Conservation (phyloP, 2,888 invertebrate genomes). For the Lasioglossum calceatum region DNA sequence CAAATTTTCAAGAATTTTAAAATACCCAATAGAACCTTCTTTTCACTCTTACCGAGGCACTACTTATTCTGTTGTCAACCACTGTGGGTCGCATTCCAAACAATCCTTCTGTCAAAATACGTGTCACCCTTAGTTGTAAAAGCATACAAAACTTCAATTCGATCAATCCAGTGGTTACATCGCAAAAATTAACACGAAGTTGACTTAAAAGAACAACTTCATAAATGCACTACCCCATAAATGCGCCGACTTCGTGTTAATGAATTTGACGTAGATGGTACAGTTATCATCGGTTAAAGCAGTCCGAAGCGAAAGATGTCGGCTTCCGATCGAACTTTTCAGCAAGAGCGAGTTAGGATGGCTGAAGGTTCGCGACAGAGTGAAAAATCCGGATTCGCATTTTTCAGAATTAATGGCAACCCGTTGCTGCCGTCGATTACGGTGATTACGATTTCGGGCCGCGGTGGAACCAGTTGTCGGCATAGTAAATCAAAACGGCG, state of each 20-base stretch:
- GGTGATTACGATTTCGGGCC: conserved; percentile 13
- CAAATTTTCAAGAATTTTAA: neutral
- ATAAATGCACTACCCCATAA: no score
- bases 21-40: neutral
- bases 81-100: no score
- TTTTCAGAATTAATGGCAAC: conserved; percentile 9
- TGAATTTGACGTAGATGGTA: no score
- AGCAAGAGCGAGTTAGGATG: neutral
- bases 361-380: neutral
- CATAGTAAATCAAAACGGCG: conserved; percentile 14
- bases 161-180: neutral
- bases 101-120: no score
- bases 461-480: conserved; percentile 30
- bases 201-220: neutral
- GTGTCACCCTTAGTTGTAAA: no score
- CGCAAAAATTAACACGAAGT: neutral
- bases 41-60: no score
- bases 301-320: neutral
- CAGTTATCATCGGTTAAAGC: no score
- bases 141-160: neutral
- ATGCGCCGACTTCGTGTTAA: no score
- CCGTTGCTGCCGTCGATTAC: conserved; percentile 16
- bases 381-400: neutral
- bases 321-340: neutral
- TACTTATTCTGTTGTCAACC: no score